A percentile compares a stretch with the other conserved stretches of the same genome.
Conservation (phyloP, 1,140 invertebrate species). For the Drosophila willistoni region DNA sequence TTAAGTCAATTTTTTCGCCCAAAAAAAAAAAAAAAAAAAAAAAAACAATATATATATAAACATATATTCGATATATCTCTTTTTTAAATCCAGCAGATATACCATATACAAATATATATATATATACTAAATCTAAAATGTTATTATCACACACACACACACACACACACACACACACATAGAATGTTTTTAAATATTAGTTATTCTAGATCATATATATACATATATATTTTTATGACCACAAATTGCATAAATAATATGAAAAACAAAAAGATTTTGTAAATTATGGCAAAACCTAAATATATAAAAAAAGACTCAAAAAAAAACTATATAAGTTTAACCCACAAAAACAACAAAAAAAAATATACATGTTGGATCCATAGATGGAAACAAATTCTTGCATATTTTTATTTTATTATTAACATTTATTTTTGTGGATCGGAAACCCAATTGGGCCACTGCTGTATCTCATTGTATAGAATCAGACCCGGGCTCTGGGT, state of each 20-base stretch:
- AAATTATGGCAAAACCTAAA: slow-evolving; percentile 37
- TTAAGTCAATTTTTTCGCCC: neutral
- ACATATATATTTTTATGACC: slow-evolving; percentile 46
- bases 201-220: slow-evolving; percentile 19
- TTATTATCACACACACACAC: neutral
- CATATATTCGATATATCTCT: neutral
- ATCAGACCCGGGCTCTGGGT: slow-evolving; percentile 87
- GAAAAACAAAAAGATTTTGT: slow-evolving; percentile 39
- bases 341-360: too few species aligned
- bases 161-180: neutral
- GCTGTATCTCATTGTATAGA: slow-evolving; percentile 85
- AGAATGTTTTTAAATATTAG: slow-evolving; percentile 11
- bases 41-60: neutral
- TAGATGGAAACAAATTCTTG: neutral
- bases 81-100: neutral
- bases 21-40: too few species aligned
- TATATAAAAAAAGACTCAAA: slow-evolving; percentile 38
- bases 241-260: slow-evolving; percentile 18
- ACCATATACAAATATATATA: neutral
- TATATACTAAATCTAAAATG: slow-evolving; percentile 4
- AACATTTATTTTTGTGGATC: slow-evolving; percentile 46
- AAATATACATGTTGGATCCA: neutral
- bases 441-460: slow-evolving; percentile 77
- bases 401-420: neutral
- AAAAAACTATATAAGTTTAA: neutral